Conservation (phyloP, 2,113 vertebrate species). For the Sebastes schlegelii region DNA sequence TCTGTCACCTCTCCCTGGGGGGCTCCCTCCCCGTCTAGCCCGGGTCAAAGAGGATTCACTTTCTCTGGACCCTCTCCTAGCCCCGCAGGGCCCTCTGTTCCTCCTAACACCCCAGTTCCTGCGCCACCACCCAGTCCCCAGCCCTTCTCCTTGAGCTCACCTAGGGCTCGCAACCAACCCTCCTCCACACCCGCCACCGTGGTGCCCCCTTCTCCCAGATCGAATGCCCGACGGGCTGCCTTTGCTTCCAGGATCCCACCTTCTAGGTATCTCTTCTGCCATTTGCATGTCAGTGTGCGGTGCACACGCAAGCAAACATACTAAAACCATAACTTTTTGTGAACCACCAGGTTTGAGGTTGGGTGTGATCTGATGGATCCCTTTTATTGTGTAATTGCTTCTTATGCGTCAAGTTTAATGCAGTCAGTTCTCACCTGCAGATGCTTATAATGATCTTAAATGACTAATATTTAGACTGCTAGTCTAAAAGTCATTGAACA, state of each 20-base stretch:
- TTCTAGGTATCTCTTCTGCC: conserved; percentile 90
- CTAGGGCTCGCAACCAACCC: conserved; percentile 77
- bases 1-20: conserved; percentile 84
- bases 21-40: conserved; percentile 73
- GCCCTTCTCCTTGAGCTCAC: conserved; percentile 71
- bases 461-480: neutral
- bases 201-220: conserved; percentile 83
- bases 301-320: conserved; percentile 29
- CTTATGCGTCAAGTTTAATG: neutral
- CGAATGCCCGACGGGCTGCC: conserved; percentile 82
- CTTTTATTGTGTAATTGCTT: neutral
- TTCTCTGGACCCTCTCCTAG: conserved; percentile 59
- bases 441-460: neutral
- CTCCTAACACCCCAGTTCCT: conserved; percentile 80
- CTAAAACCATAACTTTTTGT: conserved; percentile 54
- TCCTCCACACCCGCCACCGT: conserved; percentile 75
- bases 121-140: conserved; percentile 79
- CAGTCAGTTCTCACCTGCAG: neutral
- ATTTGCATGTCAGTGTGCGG: conserved; percentile 70
- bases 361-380: neutral
- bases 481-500: neutral
- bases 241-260: conserved; percentile 87
- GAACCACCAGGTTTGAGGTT: neutral
- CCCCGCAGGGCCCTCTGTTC: conserved; percentile 71
- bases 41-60: conserved; percentile 73